A percentile compares a stretch with the other conserved stretches of the same genome.
Conservation (phyloP, 1,140 invertebrate species). For the Phenacoccus solenopsis region DNA sequence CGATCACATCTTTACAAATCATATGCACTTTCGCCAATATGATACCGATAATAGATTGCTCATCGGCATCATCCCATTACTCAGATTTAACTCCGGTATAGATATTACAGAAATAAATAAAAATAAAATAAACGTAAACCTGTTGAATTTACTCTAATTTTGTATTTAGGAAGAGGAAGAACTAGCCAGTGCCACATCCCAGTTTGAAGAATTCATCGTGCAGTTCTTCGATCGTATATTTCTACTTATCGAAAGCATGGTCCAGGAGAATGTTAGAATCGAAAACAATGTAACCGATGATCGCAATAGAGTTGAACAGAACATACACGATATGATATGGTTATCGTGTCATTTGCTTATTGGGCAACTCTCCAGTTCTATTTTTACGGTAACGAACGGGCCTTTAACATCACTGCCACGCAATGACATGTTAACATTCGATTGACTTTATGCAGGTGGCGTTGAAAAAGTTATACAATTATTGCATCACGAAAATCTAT, state of each 20-base stretch:
- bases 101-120: too few relatives aligned
- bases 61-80: slow-evolving; percentile 48
- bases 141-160: not conserved
- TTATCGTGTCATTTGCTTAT: slow-evolving; percentile 52
- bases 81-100: slow-evolving; percentile 55
- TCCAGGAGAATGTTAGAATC: slow-evolving; percentile 49
- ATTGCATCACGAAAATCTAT: slow-evolving; percentile 56
- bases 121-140: not conserved
- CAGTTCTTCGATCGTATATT: slow-evolving; percentile 73
- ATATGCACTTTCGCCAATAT: slow-evolving; percentile 60
- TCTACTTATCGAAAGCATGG: slow-evolving; percentile 56
- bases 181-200: slow-evolving; percentile 62
- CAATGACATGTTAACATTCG: too few relatives aligned
- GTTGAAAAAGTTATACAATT: slow-evolving; percentile 55
- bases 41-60: slow-evolving; percentile 74
- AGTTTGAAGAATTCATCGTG: slow-evolving; percentile 78
- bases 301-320: slow-evolving; percentile 53
- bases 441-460: slow-evolving; percentile 59
- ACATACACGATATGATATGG: slow-evolving; percentile 53
- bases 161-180: slow-evolving; percentile 48
- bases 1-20: slow-evolving; percentile 62
- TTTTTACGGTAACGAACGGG: slow-evolving; percentile 44
- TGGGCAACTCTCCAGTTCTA: slow-evolving; percentile 42
- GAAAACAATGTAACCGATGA: slow-evolving; percentile 45
- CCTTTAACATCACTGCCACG: too few relatives aligned